Conservation (phyloP, 2,113 vertebrate species). For the Peucedramus taeniatus region DNA sequence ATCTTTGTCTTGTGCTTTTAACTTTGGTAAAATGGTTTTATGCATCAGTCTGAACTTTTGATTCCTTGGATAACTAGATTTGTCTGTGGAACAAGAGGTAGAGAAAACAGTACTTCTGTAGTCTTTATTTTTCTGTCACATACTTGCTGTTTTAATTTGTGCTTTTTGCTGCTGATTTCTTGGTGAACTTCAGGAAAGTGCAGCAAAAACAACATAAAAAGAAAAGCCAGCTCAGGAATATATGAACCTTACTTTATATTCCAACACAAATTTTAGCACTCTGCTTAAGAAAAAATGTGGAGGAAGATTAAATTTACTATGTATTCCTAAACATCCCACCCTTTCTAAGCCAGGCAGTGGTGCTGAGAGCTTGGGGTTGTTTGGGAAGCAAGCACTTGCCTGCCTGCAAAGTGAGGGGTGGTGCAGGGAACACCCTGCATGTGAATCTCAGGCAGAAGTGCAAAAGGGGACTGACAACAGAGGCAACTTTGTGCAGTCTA, state of each 20-base stretch:
- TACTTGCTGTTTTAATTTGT: neutral
- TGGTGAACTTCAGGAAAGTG: neutral
- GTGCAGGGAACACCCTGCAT: neutral
- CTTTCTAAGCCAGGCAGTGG: neutral
- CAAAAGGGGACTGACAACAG: neutral
- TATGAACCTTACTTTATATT: neutral
- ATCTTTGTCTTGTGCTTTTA: neutral
- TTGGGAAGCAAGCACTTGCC: neutral
- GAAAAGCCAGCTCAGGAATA: neutral
- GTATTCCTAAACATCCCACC: neutral
- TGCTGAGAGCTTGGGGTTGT: neutral
- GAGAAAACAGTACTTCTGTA: neutral
- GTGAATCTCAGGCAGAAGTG: neutral
- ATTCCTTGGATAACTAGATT: neutral
- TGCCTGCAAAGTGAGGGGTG: neutral
- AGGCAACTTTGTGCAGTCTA: neutral
- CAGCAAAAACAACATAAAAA: neutral
- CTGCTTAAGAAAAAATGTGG: neutral
- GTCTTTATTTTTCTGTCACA: neutral
- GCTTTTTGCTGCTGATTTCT: neutral
- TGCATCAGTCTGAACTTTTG: neutral
- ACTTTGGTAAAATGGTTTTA: neutral
- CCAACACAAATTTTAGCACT: neutral
- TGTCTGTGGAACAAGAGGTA: neutral
- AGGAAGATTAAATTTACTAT: slow-evolving; percentile 32